These are phyloP conservation scores for human (Homo sapiens) DNA, from an alignment of 2,113 vertebrate species.

Conservation along the genomic window GRCh38 chr1:170563001-170563500, in stretches of 20 bases:
- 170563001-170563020: constrained; percentile 78
- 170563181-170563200: constrained; percentile 71
- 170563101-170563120: constrained; percentile 70
- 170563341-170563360: not conserved
- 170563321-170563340: not conserved
- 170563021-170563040: constrained; percentile 60
- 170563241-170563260: constrained; percentile 66
- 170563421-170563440: constrained; percentile 21
- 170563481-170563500: not conserved
- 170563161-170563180: constrained; percentile 67
- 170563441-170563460: not conserved
- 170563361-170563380: not conserved
- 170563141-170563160: constrained; percentile 73
- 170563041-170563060: constrained; percentile 71
- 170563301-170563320: not conserved
- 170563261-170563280: constrained; percentile 46
- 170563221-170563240: constrained; percentile 67
- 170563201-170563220: constrained; percentile 45
- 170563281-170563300: constrained; percentile 15
- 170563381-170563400: not conserved
- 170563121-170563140: constrained; percentile 79
- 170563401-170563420: not conserved
- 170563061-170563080: constrained; percentile 74
- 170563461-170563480: not conserved
- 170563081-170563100: constrained; percentile 69